Percentiles rank a stretch among this genome's conserved stretches.
phyloP scores from a whole-genome alignment of 2,888 invertebrate genomes.

The Coecobrya sp. region DNA sequence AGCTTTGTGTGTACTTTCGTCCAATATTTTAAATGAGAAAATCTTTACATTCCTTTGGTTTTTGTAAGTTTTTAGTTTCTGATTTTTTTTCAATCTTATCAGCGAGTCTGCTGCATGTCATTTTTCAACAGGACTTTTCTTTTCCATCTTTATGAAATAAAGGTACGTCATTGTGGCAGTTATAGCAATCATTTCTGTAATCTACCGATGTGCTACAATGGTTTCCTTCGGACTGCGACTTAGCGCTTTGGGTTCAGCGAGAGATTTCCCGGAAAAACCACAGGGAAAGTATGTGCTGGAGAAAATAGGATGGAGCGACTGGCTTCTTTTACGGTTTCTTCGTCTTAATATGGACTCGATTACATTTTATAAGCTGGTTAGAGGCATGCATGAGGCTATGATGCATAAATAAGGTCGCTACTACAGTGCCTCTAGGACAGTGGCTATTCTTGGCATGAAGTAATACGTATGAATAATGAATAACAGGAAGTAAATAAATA shows the following conservation, averaged over 20 bases:
- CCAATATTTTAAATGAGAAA: constrained; percentile 87
- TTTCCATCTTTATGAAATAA: no score
- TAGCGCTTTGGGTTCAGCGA: constrained; percentile 77
- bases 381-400: constrained; percentile 82
- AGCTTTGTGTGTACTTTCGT: constrained; percentile 86
- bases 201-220: constrained; percentile 80
- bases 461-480: no score
- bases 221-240: constrained; percentile 76
- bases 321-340: constrained; percentile 84
- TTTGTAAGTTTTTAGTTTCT: constrained; percentile 73
- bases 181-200: constrained; percentile 42
- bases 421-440: neutral
- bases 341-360: constrained; percentile 82
- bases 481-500: neutral
- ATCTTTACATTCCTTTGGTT: constrained; percentile 86
- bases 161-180: constrained; percentile 79
- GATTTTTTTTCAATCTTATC: neutral
- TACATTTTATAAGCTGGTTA: constrained; percentile 82
- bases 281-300: constrained; percentile 69
- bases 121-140: neutral
- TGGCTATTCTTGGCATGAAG: no score
- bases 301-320: constrained; percentile 75
- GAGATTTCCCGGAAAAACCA: constrained; percentile 56
- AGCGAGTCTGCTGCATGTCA: neutral
- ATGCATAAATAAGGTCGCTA: constrained; percentile 27